A percentile compares a stretch with the other conserved stretches of the same genome.
These are phyloP conservation scores for Hirtodrosophila alboralis DNA, from an alignment of 2,888 invertebrate species.

Conservation along the genomic window DNA sequence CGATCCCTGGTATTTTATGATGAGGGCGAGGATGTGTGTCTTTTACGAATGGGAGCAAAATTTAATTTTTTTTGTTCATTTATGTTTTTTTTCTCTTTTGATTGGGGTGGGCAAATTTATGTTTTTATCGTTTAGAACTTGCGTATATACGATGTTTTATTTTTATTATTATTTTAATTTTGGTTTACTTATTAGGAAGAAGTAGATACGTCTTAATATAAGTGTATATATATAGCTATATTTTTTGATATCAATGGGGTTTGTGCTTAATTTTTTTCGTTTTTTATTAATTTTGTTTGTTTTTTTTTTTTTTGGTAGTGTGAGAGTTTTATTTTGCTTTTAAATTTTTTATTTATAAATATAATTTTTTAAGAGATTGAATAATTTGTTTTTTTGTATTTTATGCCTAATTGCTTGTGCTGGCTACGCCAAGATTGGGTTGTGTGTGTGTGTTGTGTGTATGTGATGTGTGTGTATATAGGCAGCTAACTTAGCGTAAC, in stretches of 20 bases:
- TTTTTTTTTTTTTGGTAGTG: conserved; percentile 36
- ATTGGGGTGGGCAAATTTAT: conserved; percentile 66
- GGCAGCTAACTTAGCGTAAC: conserved; percentile 49
- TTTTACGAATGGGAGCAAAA: conserved; percentile 30
- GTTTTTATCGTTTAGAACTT: conserved; percentile 45
- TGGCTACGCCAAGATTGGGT: conserved; percentile 69
- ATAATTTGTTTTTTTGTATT: too few relatives aligned
- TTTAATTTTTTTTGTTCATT: conserved; percentile 21
- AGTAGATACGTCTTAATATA: conserved; percentile 71
- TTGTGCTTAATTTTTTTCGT: conserved; percentile 58
- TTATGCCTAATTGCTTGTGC: conserved; percentile 73
- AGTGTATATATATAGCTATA: conserved; percentile 56
- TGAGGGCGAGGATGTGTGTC: conserved; percentile 4
- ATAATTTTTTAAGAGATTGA: conserved; percentile 45
- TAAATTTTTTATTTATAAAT: conserved; percentile 14
- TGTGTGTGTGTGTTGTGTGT: conserved; percentile 20
- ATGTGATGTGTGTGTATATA: not conserved
- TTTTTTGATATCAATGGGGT: conserved; percentile 72
- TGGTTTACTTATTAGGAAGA: conserved; percentile 71
- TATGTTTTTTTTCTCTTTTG: too few relatives aligned
- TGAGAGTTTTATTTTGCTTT: conserved; percentile 30
- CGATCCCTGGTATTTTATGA: too few relatives aligned
- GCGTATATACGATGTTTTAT: conserved; percentile 34
- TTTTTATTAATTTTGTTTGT: conserved; percentile 24
- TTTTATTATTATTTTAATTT: conserved; percentile 26